Evolutionary conservation across 1,140 invertebrate genomes (phyloP), one percentile per base, ranked within the genome.

Genomic region (Ceratosolen fusciceps): DNA sequence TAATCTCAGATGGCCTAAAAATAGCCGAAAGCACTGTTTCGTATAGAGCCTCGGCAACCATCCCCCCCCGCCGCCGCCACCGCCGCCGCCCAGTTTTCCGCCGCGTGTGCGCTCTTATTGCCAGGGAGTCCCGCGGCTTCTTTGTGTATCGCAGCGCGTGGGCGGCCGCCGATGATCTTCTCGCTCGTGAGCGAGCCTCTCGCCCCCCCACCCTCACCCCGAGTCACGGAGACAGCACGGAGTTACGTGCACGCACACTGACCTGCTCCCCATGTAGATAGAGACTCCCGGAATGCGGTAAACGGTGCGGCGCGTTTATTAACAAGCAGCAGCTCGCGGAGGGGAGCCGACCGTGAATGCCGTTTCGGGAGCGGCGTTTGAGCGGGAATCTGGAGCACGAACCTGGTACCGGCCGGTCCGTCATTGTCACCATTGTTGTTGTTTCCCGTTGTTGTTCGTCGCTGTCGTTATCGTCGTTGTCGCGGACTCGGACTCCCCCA

Each of bases 121-220:
- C 21, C 54, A 26, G 2, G 21, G 14, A 0, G 10, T 34, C 5
- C 5, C 60, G 31, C 60, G 60, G 60, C 5, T 65, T 31, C 60
- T 65, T 65, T 65, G 60, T 71, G 68, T 49, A 29, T 29, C 19
- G 3, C 21, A 19, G 54, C 19, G 54, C 54, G 71, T 74, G 52
- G 34, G 31, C 29, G 19, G 52, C 10, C 16, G 7, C 26, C 39
- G 65, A 37, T 26, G 21, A 62, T 12, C 19, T 37, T 60, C 19
- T 34, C 54, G 24, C 54, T 37, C n/a, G n/a, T n/a, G n/a, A n/a
- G n/a, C n/a, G n/a, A n/a, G n/a, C n/a, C 71, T 49, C 29, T 10
- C 49, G 52, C 19, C 39, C 29, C 58, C 29, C 21, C 88, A 86
- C 62, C n/a, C 84, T 76, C 60, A 81, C 52, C 39, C 52, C 14